These are phyloP conservation scores for Agrypnus murinus DNA, from an alignment of 2,888 invertebrate genomes.

Conservation along the genomic window DNA sequence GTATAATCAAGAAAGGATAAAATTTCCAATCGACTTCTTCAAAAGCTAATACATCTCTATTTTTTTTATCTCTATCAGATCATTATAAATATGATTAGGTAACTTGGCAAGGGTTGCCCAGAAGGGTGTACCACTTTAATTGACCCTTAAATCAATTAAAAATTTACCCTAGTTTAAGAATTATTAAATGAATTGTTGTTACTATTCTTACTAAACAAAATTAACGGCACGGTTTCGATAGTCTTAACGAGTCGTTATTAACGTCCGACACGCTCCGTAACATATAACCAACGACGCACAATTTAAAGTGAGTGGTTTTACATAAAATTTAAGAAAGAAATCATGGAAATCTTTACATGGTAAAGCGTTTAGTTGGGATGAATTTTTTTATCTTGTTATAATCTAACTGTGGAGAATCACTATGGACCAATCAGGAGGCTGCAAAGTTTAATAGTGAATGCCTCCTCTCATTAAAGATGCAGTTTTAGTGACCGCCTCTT, in stretches of 20 bases:
- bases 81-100: too few relatives aligned
- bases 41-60: too few relatives aligned
- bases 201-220: too few relatives aligned
- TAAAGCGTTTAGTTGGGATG: constrained; percentile 56
- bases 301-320: constrained; percentile 62
- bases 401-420: constrained; percentile 55
- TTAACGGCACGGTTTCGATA: constrained; percentile 48
- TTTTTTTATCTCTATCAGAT: too few relatives aligned
- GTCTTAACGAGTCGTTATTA: too few relatives aligned
- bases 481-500: constrained; percentile 68
- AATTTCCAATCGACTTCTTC: too few relatives aligned
- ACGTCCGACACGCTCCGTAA: constrained; percentile 62
- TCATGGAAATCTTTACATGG: constrained; percentile 62
- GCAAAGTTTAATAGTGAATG: constrained; percentile 55
- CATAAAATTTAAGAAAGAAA: constrained; percentile 55
- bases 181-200: too few relatives aligned
- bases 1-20: too few relatives aligned
- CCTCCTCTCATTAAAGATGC: constrained; percentile 69
- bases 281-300: constrained; percentile 60
- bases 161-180: too few relatives aligned
- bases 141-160: too few relatives aligned
- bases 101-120: too few relatives aligned
- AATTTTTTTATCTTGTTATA: constrained; percentile 56
- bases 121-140: too few relatives aligned
- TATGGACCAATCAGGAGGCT: constrained; percentile 66